Evolutionary conservation across 2,888 invertebrate species (phyloP).

Genomic region (Macaria notata): DNA sequence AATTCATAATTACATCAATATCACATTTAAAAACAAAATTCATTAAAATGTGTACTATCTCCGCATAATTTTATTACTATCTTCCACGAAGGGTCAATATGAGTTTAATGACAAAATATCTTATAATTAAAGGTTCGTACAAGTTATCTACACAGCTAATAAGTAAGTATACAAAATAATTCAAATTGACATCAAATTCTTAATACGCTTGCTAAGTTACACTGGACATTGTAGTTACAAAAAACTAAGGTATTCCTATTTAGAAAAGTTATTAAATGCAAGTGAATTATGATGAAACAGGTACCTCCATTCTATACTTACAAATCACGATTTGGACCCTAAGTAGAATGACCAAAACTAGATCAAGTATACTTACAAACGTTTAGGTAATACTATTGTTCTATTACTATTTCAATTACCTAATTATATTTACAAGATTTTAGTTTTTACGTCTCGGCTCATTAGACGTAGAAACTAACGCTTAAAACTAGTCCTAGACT

Average conservation of each 20-base stretch:
- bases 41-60: too few relatives aligned
- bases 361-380: constrained; percentile 21
- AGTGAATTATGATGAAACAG: constrained; percentile 19
- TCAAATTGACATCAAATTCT: constrained; percentile 19
- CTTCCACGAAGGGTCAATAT: too few relatives aligned
- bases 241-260: too few relatives aligned
- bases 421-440: constrained; percentile 29
- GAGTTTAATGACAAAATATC: too few relatives aligned
- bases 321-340: constrained; percentile 49
- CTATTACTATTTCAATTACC: neutral
- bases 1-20: too few relatives aligned
- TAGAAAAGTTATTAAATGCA: constrained; percentile 21
- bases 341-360: constrained; percentile 39
- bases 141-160: too few relatives aligned
- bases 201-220: constrained; percentile 2
- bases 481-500: neutral
- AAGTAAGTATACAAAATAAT: constrained; percentile 3
- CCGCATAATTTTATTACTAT: too few relatives aligned
- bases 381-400: neutral
- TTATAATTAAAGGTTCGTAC: too few relatives aligned
- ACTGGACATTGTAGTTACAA: constrained; percentile 2
- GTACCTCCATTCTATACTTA: constrained; percentile 20
- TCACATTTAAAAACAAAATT: too few relatives aligned
- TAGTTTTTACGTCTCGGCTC: constrained; percentile 73
- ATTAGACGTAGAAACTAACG: constrained; percentile 66